A percentile compares a stretch with the other conserved stretches of the same genome.
Conservation (phyloP, 2,888 invertebrate species). For the Drosophila pegasa region DNA sequence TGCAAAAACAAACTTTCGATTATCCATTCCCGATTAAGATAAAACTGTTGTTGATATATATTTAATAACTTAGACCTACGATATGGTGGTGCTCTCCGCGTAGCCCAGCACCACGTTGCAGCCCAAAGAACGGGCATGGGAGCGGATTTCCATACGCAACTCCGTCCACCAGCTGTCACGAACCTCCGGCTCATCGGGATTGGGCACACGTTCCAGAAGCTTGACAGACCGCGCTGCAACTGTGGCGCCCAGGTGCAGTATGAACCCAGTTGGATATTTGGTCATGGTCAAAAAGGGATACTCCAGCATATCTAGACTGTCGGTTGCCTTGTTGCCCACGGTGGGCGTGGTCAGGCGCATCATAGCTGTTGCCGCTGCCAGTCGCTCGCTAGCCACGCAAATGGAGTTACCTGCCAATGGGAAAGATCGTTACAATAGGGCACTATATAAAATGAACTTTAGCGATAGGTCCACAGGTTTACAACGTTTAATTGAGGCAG, state of each 20-base stretch:
- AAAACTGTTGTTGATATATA: too few relatives aligned
- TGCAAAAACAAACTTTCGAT: conserved; percentile 82
- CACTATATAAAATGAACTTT: background rate
- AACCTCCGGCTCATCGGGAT: conserved; percentile 95
- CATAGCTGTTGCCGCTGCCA: conserved; percentile 86
- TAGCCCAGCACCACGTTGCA: conserved; percentile 98
- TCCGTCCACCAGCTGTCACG: conserved; percentile 99
- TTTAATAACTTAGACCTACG: conserved; percentile 86
- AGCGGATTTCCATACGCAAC: conserved; percentile 96
- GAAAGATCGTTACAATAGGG: conserved; percentile 8
- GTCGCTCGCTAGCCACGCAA: conserved; percentile 87
- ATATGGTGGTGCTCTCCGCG: conserved; percentile 95
- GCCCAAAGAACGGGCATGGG: conserved; percentile 95
- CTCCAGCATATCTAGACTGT: conserved; percentile 95
- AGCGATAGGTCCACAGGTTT: conserved; percentile 19
- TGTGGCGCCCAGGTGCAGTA: conserved; percentile 94
- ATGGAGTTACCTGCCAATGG: conserved; percentile 90
- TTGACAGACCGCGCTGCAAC: conserved; percentile 94
- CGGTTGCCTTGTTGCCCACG: conserved; percentile 88
- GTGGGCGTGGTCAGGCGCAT: conserved; percentile 87
- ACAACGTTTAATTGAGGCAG: conserved; percentile 48
- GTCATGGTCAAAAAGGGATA: conserved; percentile 98
- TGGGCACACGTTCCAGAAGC: conserved; percentile 91
- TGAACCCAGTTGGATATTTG: conserved; percentile 94
- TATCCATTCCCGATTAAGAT: background rate